Conservation (phyloP, 2,888 invertebrate species). For the Macrosoma leucophasiata region DNA sequence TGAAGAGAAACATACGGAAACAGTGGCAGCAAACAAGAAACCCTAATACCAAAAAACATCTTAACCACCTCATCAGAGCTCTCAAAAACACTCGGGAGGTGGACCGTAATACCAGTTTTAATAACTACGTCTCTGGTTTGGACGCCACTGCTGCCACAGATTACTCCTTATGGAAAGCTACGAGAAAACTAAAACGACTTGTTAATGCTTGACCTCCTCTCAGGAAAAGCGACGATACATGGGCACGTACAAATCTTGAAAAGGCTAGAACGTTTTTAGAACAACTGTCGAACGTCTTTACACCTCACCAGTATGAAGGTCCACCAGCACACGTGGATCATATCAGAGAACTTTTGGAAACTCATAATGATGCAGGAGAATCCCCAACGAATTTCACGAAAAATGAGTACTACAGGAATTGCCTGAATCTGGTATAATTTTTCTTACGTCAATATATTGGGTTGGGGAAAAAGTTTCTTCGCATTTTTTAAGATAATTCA, state of each 20-base stretch:
- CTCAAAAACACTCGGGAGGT: not conserved
- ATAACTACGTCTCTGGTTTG: constrained; percentile 10
- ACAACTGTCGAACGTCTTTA: too few species aligned
- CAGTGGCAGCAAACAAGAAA: constrained; percentile 7
- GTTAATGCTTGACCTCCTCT: constrained; percentile 9
- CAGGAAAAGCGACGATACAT: constrained; percentile 4
- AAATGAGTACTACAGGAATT: constrained; percentile 10
- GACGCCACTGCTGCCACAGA: constrained; percentile 14
- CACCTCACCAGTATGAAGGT: too few species aligned
- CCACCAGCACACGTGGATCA: too few species aligned
- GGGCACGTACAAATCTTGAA: constrained; percentile 9
- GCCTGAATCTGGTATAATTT: constrained; percentile 3
- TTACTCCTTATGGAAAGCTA: too few species aligned
- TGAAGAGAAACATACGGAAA: too few species aligned
- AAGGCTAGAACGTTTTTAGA: too few species aligned
- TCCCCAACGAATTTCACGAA: too few species aligned
- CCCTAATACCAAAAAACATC: not conserved
- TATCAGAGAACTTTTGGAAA: too few species aligned
- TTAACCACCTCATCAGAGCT: not conserved
- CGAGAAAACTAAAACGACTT: constrained; percentile 18
- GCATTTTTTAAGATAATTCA: too few species aligned
- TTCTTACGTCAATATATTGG: too few species aligned
- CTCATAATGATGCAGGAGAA: too few species aligned
- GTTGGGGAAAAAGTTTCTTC: too few species aligned
- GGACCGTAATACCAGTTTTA: not conserved